Evolutionary conservation across 1,140 invertebrate genomes (phyloP).

Genomic region (Leptinotarsa defecta): DNA sequence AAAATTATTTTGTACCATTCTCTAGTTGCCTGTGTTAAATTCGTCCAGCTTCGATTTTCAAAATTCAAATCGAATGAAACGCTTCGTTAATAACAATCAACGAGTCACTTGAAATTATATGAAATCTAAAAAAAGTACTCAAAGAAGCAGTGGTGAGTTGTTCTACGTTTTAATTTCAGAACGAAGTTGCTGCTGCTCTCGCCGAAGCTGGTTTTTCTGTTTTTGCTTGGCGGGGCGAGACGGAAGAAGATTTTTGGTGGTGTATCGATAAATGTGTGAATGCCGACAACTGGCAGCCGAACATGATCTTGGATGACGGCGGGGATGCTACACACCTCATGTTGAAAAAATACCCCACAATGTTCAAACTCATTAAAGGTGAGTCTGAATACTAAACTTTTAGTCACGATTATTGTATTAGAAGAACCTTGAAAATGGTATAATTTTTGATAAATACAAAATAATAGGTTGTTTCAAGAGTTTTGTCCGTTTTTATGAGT

Average conservation of each 20-base stretch:
- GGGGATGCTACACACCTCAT: slow-evolving; percentile 96
- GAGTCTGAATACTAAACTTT: not conserved
- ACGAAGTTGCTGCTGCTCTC: slow-evolving; percentile 95
- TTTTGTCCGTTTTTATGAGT: too few relatives aligned
- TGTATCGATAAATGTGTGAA: slow-evolving; percentile 94
- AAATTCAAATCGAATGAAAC: too few relatives aligned
- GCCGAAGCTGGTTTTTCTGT: slow-evolving; percentile 88
- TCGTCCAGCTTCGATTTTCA: too few relatives aligned
- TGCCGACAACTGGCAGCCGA: slow-evolving; percentile 94
- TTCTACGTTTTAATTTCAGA: slow-evolving; percentile 60
- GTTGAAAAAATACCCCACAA: slow-evolving; percentile 93
- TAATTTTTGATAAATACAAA: too few relatives aligned
- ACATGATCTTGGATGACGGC: slow-evolving; percentile 98
- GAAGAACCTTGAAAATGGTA: too few relatives aligned
- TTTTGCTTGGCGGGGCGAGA: slow-evolving; percentile 95
- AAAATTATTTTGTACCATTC: too few relatives aligned
- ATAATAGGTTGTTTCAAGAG: too few relatives aligned
- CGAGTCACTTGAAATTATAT: too few relatives aligned
- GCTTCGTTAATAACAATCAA: too few relatives aligned
- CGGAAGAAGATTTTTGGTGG: slow-evolving; percentile 99
- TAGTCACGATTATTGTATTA: not conserved
- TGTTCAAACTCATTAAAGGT: slow-evolving; percentile 96
- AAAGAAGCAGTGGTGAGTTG: too few relatives aligned
- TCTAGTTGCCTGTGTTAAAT: too few relatives aligned
- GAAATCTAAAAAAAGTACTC: too few relatives aligned